Evolutionary conservation across 2,888 invertebrate genomes (phyloP).

Genomic region (Melanargia galathea): DNA sequence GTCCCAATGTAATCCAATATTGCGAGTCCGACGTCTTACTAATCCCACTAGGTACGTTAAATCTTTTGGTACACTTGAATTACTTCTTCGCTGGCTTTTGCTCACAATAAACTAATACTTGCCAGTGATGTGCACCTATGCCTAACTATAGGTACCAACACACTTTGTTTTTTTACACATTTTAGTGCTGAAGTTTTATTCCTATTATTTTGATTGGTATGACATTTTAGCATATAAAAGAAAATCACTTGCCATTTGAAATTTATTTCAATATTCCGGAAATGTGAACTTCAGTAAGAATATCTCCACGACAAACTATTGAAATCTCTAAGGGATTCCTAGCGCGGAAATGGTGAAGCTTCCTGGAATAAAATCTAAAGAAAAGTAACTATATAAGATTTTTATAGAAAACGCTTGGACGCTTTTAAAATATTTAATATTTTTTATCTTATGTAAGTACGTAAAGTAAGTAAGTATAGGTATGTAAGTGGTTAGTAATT

Average conservation of each 20-base stretch:
- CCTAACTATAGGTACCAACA: neutral
- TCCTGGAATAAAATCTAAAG: neutral
- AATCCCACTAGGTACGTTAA: conserved; percentile 3
- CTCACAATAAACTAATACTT: neutral
- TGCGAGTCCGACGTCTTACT: conserved; percentile 7
- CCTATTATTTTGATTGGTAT: neutral
- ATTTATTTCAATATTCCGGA: neutral
- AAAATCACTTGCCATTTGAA: neutral
- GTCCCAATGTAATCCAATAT: conserved; percentile 15
- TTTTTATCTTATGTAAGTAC: too few relatives aligned
- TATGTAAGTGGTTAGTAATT: too few relatives aligned
- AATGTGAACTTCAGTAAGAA: neutral
- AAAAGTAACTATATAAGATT: neutral
- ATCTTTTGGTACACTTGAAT: conserved; percentile 6
- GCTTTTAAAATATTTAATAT: too few relatives aligned
- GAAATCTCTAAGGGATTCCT: neutral
- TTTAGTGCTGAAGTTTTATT: neutral
- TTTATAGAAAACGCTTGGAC: neutral
- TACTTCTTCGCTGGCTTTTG: neutral
- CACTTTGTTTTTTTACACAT: neutral
- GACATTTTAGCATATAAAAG: neutral
- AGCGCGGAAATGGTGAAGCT: neutral
- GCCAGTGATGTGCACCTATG: neutral
- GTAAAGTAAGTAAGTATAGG: too few relatives aligned
- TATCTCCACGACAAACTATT: conserved; percentile 3